Evolutionary conservation across 2,113 vertebrate genomes (phyloP).

Genomic region (Bombycilla garrulus): DNA sequence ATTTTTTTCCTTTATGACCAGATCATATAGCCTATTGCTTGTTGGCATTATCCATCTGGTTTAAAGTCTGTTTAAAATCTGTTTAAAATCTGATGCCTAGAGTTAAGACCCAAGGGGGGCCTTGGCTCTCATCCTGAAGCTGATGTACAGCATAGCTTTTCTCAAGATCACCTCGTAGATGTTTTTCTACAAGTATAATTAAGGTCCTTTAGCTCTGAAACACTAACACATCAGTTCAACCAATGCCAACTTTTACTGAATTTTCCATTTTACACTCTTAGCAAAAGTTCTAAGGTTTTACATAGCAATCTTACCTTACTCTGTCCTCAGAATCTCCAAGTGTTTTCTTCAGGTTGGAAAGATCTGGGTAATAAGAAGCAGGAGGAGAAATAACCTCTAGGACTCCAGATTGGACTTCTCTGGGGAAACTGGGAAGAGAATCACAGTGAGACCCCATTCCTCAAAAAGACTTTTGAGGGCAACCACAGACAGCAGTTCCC

Average conservation of each 20-base stretch:
- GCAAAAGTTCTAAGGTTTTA: background rate
- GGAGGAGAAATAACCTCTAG: constrained; percentile 84
- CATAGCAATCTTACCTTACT: constrained; percentile 75
- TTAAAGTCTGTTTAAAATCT: background rate
- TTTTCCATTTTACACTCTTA: background rate
- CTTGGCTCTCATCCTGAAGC: background rate
- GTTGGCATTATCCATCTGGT: background rate
- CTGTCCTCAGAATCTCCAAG: constrained; percentile 77
- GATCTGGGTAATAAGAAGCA: constrained; percentile 77
- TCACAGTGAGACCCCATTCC: background rate
- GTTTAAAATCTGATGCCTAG: too few relatives aligned
- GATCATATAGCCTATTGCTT: background rate
- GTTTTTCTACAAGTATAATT: background rate
- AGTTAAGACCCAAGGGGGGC: background rate
- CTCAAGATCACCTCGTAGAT: background rate
- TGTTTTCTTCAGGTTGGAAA: constrained; percentile 67
- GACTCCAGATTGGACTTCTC: constrained; percentile 76
- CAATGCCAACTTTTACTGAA: background rate
- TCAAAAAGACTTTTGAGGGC: background rate
- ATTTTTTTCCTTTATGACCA: background rate
- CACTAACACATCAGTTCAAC: background rate
- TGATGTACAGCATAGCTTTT: background rate
- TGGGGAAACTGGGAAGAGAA: constrained; percentile 75
- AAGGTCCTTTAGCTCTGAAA: background rate
- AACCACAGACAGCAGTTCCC: background rate